Percentiles rank a stretch among this genome's conserved stretches.
Conservation (phyloP, 2,113 vertebrate genomes). For the Craseonycteris thonglongyai region DNA sequence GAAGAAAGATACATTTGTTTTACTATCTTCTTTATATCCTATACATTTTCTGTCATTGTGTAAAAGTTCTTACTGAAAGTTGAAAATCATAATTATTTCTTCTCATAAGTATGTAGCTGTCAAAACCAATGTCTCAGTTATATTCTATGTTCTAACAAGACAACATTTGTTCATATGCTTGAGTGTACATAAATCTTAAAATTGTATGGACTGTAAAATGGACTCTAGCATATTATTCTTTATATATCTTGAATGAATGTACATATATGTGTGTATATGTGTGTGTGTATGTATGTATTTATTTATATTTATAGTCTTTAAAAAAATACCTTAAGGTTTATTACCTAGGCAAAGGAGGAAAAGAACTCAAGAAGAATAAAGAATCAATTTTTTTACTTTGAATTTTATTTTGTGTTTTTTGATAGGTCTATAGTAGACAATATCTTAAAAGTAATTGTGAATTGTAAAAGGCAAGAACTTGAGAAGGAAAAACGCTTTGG, state of each 20-base stretch:
- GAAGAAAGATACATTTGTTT: background rate
- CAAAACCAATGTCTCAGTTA: background rate
- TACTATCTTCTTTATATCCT: background rate
- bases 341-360: background rate
- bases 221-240: background rate
- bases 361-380: background rate
- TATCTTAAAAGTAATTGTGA: constrained; percentile 10
- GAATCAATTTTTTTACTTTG: background rate
- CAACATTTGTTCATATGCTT: background rate
- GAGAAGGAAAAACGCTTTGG: background rate
- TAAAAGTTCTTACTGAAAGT: background rate
- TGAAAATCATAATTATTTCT: background rate
- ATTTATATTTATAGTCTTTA: no score
- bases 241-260: background rate
- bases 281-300: no score
- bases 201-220: background rate
- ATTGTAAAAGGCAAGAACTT: background rate
- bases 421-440: background rate
- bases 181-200: background rate
- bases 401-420: background rate
- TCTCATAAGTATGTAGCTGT: background rate
- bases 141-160: background rate
- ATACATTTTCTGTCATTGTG: background rate
- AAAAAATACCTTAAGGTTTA: background rate
- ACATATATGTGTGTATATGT: background rate